phyloP scores from a whole-genome alignment of 1,140 invertebrate species.

The Drosophila sturtevanti region DNA sequence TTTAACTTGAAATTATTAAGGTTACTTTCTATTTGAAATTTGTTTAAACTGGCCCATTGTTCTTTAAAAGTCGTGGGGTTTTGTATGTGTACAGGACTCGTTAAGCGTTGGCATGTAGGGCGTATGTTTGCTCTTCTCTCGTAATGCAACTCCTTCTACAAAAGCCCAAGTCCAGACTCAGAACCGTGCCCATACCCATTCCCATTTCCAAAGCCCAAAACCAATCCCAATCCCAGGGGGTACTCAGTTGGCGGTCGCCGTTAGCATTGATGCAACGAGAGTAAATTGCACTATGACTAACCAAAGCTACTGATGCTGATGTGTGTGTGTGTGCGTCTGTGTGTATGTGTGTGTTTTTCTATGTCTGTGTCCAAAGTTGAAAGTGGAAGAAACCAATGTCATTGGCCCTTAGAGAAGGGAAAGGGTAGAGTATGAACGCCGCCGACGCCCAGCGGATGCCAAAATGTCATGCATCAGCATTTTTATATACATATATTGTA shows the following conservation, averaged over 20 bases:
- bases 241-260: slow-evolving; percentile 53
- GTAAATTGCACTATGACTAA: slow-evolving; percentile 57
- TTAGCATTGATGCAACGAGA: slow-evolving; percentile 46
- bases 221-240: slow-evolving; percentile 23
- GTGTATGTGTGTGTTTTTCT: slow-evolving; percentile 13
- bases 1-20: too few species aligned
- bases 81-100: slow-evolving; percentile 20
- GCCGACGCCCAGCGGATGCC: slow-evolving; percentile 36
- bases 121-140: slow-evolving; percentile 49
- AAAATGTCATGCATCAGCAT: slow-evolving; percentile 59
- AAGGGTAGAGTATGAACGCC: slow-evolving; percentile 3
- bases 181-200: slow-evolving; percentile 3
- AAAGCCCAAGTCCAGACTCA: not conserved
- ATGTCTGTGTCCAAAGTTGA: slow-evolving; percentile 28
- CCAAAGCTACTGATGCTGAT: slow-evolving; percentile 33
- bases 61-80: not conserved
- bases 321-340: not conserved
- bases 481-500: slow-evolving; percentile 31
- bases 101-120: slow-evolving; percentile 66
- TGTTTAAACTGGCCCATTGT: slow-evolving; percentile 16
- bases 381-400: slow-evolving; percentile 50
- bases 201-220: slow-evolving; percentile 14
- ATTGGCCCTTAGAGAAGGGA: slow-evolving; percentile 54
- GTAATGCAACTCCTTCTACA: slow-evolving; percentile 40
- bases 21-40: slow-evolving; percentile 12